A percentile compares a stretch with the other conserved stretches of the same genome.
These are phyloP conservation scores for Zosterops hypoxanthus DNA, from an alignment of 2,113 vertebrate species.

Conservation along the genomic window DNA sequence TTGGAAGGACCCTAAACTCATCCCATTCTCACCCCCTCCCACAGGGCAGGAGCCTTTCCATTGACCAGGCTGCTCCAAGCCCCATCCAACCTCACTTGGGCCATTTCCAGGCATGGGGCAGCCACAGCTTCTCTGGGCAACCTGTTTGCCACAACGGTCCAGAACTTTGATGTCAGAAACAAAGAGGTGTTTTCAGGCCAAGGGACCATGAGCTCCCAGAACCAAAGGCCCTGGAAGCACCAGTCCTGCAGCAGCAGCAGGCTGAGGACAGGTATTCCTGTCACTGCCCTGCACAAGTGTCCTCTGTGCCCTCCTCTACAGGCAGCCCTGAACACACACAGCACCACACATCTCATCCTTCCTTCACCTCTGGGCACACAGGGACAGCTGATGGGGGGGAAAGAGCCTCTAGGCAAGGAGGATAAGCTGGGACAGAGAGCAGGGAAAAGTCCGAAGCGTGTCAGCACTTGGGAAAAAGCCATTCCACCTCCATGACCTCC, in stretches of 20 bases:
- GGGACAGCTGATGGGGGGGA: background rate
- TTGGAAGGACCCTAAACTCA: background rate
- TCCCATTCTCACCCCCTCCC: background rate
- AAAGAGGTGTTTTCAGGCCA: background rate
- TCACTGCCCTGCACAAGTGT: background rate
- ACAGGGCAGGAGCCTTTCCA: background rate
- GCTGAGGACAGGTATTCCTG: background rate
- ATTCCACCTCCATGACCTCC: slow-evolving; percentile 18
- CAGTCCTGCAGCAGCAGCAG: background rate
- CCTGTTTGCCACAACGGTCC: background rate
- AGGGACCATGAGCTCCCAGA: background rate
- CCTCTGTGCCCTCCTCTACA: accelerated
- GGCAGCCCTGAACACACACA: background rate
- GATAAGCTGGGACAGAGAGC: background rate
- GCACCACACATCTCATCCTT: background rate
- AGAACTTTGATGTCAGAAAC: background rate
- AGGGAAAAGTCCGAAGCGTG: background rate
- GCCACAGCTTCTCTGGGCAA: background rate
- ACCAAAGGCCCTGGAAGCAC: background rate
- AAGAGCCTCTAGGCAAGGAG: background rate
- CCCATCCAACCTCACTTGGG: background rate
- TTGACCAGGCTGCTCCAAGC: background rate
- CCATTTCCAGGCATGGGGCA: background rate
- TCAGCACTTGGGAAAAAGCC: background rate
- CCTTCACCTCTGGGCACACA: background rate